Conservation (phyloP, 2,888 invertebrate species). For the Amphipyra berbera region DNA sequence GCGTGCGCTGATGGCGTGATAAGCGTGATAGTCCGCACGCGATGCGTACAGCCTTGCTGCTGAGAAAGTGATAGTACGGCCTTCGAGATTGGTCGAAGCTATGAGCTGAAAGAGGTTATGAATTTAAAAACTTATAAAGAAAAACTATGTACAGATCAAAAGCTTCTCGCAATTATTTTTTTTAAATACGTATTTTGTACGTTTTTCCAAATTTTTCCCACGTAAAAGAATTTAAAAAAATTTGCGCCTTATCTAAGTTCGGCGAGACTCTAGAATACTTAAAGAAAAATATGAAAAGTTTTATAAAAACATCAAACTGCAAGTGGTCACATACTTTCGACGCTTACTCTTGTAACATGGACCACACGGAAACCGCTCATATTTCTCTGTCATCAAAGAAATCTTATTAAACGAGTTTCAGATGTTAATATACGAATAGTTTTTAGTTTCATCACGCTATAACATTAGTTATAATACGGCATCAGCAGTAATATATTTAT, state of each 20-base stretch:
- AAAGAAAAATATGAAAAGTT: no score
- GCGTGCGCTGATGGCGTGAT: slow-evolving; percentile 59
- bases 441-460: slow-evolving; percentile 49
- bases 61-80: slow-evolving; percentile 47
- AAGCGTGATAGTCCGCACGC: slow-evolving; percentile 49
- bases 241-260: no score
- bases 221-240: no score
- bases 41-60: slow-evolving; percentile 45
- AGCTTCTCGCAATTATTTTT: no score
- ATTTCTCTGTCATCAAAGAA: slow-evolving; percentile 54
- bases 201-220: no score
- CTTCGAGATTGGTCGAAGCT: slow-evolving; percentile 28
- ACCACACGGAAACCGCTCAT: slow-evolving; percentile 40
- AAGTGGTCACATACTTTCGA: neutral
- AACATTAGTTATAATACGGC: slow-evolving; percentile 26
- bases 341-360: slow-evolving; percentile 10
- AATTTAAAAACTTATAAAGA: no score
- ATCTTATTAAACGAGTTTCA: slow-evolving; percentile 49
- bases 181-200: no score
- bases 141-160: no score
- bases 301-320: no score
- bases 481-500: slow-evolving; percentile 22
- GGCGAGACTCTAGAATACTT: no score
- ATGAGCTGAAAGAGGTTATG: neutral
- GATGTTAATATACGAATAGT: slow-evolving; percentile 58